A percentile compares a stretch with the other conserved stretches of the same genome.
These are phyloP conservation scores for Cataglyphis hispanica DNA, from an alignment of 1,140 invertebrate genomes.

Conservation along the genomic window DNA sequence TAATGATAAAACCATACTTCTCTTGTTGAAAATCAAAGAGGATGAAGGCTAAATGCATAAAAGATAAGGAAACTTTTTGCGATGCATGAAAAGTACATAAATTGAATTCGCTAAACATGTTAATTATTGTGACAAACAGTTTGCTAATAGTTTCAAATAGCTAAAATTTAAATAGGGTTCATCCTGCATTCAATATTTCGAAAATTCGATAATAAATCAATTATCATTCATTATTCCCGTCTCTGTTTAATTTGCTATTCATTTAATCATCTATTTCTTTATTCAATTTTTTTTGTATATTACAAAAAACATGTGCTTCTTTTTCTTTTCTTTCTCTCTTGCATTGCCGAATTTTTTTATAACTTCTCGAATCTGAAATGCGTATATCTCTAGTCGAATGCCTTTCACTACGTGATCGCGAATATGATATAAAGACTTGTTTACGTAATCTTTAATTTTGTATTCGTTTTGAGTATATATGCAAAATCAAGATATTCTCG, in stretches of 20 bases:
- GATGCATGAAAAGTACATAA: not conserved
- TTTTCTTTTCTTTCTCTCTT: not conserved
- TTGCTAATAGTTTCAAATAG: not conserved
- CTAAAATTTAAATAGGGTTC: not conserved
- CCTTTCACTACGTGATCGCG: slow-evolving; percentile 18
- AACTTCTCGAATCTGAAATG: slow-evolving; percentile 1
- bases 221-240: not conserved
- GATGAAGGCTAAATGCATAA: not conserved
- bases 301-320: not conserved
- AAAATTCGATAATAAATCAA: not conserved
- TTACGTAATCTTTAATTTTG: slow-evolving; percentile 43
- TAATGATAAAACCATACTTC: slow-evolving; percentile 14
- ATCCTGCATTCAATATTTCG: not conserved
- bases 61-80: not conserved
- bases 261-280: not conserved
- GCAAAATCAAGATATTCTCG: slow-evolving; percentile 26
- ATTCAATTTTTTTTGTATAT: slow-evolving; percentile 4
- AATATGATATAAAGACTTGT: slow-evolving; percentile 3
- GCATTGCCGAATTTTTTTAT: not conserved
- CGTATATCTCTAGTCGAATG: not conserved
- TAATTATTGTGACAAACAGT: not conserved
- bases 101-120: not conserved
- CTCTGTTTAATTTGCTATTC: not conserved
- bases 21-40: slow-evolving; percentile 9
- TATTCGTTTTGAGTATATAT: slow-evolving; percentile 43